These are phyloP conservation scores for Limnephilus auricula DNA, from an alignment of 2,888 invertebrate species.

Conservation along the genomic window DNA sequence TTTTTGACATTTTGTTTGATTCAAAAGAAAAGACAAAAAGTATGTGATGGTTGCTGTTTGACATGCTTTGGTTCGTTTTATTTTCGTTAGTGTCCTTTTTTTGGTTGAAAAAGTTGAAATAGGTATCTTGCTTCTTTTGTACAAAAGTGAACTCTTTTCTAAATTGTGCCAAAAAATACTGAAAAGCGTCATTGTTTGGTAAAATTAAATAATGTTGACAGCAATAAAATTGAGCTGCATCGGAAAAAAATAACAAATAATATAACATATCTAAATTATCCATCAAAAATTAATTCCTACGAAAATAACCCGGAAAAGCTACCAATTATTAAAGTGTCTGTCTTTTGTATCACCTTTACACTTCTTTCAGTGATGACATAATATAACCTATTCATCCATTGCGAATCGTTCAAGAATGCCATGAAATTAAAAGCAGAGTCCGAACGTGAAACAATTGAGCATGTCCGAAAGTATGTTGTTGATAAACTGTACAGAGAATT, in stretches of 20 bases:
- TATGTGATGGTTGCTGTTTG: too few species aligned
- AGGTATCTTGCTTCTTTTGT: not conserved
- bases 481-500: not conserved
- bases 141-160: not conserved
- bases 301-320: not conserved
- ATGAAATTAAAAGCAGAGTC: not conserved
- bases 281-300: not conserved
- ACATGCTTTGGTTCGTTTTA: not conserved
- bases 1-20: not conserved
- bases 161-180: not conserved
- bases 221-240: not conserved
- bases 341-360: not conserved
- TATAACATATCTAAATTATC: not conserved
- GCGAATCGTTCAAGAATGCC: constrained; percentile 40
- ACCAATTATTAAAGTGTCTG: not conserved
- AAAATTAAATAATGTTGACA: not conserved
- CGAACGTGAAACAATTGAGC: constrained; percentile 30
- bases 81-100: not conserved
- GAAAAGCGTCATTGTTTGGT: not conserved
- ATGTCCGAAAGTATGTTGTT: not conserved
- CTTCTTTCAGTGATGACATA: not conserved
- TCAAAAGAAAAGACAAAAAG: not conserved
- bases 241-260: not conserved
- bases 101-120: too few species aligned
- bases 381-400: not conserved